Evolutionary conservation across 1,140 invertebrate species (phyloP), one percentile per base, ranked within the genome.

Genomic region (Ceratina australensis): DNA sequence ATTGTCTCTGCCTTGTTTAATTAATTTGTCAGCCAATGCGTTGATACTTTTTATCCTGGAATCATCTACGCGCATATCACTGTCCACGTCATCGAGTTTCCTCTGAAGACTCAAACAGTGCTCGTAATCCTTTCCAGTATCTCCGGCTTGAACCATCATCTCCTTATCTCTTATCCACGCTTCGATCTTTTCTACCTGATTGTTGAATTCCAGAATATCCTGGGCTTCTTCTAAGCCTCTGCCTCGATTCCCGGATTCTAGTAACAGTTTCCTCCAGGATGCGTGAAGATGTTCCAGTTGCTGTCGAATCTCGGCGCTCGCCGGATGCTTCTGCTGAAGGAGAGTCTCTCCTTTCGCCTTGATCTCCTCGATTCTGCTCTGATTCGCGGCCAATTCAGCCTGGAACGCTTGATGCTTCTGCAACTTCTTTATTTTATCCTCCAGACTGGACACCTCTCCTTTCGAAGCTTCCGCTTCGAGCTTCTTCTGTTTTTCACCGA

Each of bases 321-420:
- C 95, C 68, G 93, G 95, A 85, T 94, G 95, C 81, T 94, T 95
- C 85, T 95, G 95, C 72, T 91, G 89, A 0, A 95, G 87, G n/a
- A 97, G 90, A 74, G 94, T 94, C 67, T 95, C 93, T 7, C 96
- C 96, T 54, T 95, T 94, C 24, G 92, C 92, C 87, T 95, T 94
- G 20, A 99, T 96, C 89, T 97, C 95, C 64, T 96, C 94, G 56
- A 99, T 97, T 72, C 96, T 94, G 15, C 95, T 95, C 79, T 96
- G 95, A 92, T 99, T 98, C 13, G 98, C 97, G 0, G 95, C 93
- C 52, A 99, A 93, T 92, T 99, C 98, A 0, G 98, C 98, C 89
- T 99, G 96, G 93, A 99, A 99, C 0, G 98, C 98, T 92, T 99
- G 98, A 91, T 99, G 98, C 90, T 99, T 99, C 91, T 99, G 97